These are phyloP conservation scores for Pantelozetes paolii DNA, from an alignment of 2,888 invertebrate genomes.

Conservation along the genomic window DNA sequence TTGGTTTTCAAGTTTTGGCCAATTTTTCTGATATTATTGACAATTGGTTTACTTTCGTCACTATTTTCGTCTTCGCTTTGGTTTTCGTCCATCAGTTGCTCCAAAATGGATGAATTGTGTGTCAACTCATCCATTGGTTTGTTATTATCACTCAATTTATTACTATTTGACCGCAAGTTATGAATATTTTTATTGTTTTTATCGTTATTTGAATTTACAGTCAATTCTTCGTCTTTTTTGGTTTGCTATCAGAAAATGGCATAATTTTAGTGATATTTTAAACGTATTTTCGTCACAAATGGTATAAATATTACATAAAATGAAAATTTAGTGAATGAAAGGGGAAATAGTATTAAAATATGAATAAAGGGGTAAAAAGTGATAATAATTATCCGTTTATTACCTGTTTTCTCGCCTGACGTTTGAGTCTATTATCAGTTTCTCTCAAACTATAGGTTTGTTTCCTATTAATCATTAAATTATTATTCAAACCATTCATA, in stretches of 20 bases:
- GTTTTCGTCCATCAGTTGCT: neutral
- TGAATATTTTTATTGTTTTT: neutral
- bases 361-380: too few species aligned
- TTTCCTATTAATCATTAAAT: neutral
- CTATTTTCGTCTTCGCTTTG: neutral
- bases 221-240: constrained; percentile 10
- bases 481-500: neutral
- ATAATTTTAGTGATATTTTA: too few species aligned
- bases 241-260: neutral
- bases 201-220: neutral
- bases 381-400: too few species aligned
- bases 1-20: too few species aligned
- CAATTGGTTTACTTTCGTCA: neutral
- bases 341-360: too few species aligned
- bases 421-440: constrained; percentile 73
- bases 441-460: constrained; percentile 73
- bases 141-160: too few species aligned
- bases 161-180: constrained; percentile 8
- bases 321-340: too few species aligned
- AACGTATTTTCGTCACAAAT: too few species aligned
- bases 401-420: constrained; percentile 49
- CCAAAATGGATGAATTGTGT: neutral
- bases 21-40: too few species aligned
- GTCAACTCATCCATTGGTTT: neutral
- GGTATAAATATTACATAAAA: too few species aligned